phyloP scores from a whole-genome alignment of 1,140 invertebrate genomes.

The Zaprionus taronus region DNA sequence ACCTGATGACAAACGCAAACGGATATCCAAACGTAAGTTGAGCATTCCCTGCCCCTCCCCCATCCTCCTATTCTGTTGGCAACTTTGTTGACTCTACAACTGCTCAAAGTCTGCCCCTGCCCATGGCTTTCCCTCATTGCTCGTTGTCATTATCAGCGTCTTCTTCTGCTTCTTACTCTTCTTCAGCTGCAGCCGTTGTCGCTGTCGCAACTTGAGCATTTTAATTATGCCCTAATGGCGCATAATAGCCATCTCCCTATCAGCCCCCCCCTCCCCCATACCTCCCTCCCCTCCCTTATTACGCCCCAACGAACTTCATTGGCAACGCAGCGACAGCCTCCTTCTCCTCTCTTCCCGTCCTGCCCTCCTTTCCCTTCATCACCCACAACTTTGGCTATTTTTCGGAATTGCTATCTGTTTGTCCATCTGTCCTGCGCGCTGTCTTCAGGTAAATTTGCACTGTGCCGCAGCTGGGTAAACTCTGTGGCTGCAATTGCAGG shows the following conservation, averaged over 20 bases:
- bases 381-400: conserved; percentile 61
- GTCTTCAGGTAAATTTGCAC: conserved; percentile 75
- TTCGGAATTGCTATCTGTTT: conserved; percentile 54
- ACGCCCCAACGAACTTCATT: conserved; percentile 49
- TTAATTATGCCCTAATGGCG: conserved; percentile 84
- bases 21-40: conserved; percentile 23
- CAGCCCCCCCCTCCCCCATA: neutral
- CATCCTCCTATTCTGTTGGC: neutral
- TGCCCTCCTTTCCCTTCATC: neutral
- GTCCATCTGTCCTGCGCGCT: conserved; percentile 36
- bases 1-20: conserved; percentile 31
- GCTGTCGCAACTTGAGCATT: conserved; percentile 72
- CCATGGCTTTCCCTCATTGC: neutral
- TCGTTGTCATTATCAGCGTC: conserved; percentile 23
- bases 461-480: conserved; percentile 56
- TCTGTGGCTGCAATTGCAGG: conserved; percentile 18
- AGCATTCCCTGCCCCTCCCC: neutral
- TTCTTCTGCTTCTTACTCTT: conserved; percentile 17
- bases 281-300: conserved; percentile 32
- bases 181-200: conserved; percentile 2
- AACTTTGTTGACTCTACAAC: neutral
- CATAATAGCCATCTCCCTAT: conserved; percentile 67
- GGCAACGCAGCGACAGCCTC: conserved; percentile 27
- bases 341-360: neutral
- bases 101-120: too few species aligned